Conservation (phyloP, 2,888 invertebrate species). For the Amphimallon solstitiale region DNA sequence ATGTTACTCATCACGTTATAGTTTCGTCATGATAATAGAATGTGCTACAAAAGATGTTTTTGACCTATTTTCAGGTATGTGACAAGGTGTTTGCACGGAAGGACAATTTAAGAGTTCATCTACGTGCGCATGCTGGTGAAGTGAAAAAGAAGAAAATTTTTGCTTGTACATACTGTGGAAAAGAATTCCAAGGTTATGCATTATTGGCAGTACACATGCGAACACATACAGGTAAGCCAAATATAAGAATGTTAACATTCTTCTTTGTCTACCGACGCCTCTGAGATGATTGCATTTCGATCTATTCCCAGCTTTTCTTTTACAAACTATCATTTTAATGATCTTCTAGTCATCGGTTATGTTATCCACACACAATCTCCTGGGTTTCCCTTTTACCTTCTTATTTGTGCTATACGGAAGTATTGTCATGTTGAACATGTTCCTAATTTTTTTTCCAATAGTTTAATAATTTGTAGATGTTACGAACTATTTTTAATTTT, state of each 20-base stretch:
- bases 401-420: no score
- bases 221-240: slow-evolving; percentile 72
- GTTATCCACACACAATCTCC: no score
- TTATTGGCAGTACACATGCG: slow-evolving; percentile 72
- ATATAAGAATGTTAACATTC: no score
- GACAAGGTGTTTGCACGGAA: slow-evolving; percentile 73
- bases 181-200: slow-evolving; percentile 72
- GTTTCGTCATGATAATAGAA: not conserved
- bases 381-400: no score
- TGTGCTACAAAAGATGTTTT: not conserved
- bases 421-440: no score
- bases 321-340: no score
- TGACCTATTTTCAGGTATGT: slow-evolving; percentile 67
- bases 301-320: no score
- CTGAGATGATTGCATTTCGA: no score
- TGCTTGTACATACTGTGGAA: slow-evolving; percentile 72
- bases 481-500: slow-evolving; percentile 1
- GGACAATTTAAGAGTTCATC: slow-evolving; percentile 77
- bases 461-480: not conserved
- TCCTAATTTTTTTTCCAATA: no score
- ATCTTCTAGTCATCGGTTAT: no score
- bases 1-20: no score
- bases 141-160: slow-evolving; percentile 67
- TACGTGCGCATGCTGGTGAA: slow-evolving; percentile 74
- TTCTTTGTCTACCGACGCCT: no score